Evolutionary conservation across 2,888 invertebrate species (phyloP).

Genomic region (Eugnorisma glareosa): DNA sequence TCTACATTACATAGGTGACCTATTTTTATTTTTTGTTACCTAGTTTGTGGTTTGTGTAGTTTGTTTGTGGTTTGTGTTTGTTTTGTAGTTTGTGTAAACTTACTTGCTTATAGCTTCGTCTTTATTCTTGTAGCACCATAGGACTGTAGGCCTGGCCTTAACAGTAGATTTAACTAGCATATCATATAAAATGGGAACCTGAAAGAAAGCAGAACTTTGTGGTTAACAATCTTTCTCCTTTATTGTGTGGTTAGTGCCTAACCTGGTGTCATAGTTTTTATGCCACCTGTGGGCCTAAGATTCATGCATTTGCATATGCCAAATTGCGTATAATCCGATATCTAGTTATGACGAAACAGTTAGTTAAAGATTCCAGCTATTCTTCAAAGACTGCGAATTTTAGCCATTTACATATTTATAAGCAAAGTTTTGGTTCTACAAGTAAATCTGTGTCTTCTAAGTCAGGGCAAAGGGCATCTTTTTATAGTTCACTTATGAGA

Average conservation of each 20-base stretch:
- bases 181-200: conserved; percentile 99
- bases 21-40: too few relatives aligned
- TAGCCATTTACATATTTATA: neutral
- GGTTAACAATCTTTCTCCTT: too few relatives aligned
- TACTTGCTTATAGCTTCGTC: conserved; percentile 97
- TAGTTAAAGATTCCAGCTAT: neutral
- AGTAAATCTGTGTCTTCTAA: neutral
- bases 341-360: neutral
- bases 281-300: too few relatives aligned
- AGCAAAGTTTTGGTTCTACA: neutral
- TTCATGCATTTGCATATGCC: too few relatives aligned
- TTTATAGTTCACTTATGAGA: neutral
- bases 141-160: conserved; percentile 97
- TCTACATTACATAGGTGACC: neutral
- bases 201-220: conserved; percentile 57
- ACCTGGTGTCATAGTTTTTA: too few relatives aligned
- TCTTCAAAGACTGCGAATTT: neutral
- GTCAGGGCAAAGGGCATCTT: neutral
- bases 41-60: too few relatives aligned
- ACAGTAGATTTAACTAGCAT: conserved; percentile 98
- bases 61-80: too few relatives aligned
- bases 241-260: too few relatives aligned
- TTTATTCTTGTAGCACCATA: conserved; percentile 99
- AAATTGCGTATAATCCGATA: neutral
- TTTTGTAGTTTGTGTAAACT: too few relatives aligned